These are phyloP conservation scores for Lochmaea crataegi DNA, from an alignment of 2,888 invertebrate genomes.

Conservation along the genomic window DNA sequence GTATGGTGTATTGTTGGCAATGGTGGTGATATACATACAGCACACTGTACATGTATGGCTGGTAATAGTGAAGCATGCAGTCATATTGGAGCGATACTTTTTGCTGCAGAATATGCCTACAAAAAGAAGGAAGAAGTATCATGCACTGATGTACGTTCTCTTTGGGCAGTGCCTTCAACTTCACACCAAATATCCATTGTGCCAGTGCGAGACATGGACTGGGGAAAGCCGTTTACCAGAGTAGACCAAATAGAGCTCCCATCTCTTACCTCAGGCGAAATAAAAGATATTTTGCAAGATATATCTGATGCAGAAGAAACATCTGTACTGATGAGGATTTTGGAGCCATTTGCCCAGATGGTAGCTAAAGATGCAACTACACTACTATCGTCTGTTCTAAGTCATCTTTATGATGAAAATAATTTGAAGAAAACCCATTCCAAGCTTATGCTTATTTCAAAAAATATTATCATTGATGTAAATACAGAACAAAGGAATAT, in stretches of 20 bases:
- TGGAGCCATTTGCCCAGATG: too few species aligned
- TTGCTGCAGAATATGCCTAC: constrained; percentile 30
- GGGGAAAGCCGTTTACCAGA: constrained; percentile 7
- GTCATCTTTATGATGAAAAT: too few species aligned
- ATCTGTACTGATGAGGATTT: constrained; percentile 1
- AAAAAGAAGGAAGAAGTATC: constrained; percentile 20
- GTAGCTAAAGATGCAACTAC: too few species aligned
- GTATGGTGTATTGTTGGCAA: constrained; percentile 38
- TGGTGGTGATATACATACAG: constrained; percentile 36
- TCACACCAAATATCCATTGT: neutral
- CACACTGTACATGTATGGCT: constrained; percentile 39
- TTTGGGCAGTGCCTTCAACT: constrained; percentile 19
- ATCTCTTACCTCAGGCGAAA: neutral
- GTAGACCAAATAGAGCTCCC: neutral
- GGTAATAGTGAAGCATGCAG: constrained; percentile 40
- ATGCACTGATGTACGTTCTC: constrained; percentile 30
- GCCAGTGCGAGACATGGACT: constrained; percentile 9
- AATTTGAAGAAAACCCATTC: too few species aligned
- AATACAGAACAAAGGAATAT: too few species aligned
- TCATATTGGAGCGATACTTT: constrained; percentile 33
- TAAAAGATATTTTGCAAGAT: constrained; percentile 4
- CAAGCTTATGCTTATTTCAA: too few species aligned
- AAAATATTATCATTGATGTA: too few species aligned
- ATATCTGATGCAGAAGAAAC: constrained; percentile 10
- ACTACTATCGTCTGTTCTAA: too few species aligned